Percentiles rank a stretch among this genome's conserved stretches.
Evolutionary conservation across 2,888 invertebrate species (phyloP).

Genomic region (Chelonus formosanus): DNA sequence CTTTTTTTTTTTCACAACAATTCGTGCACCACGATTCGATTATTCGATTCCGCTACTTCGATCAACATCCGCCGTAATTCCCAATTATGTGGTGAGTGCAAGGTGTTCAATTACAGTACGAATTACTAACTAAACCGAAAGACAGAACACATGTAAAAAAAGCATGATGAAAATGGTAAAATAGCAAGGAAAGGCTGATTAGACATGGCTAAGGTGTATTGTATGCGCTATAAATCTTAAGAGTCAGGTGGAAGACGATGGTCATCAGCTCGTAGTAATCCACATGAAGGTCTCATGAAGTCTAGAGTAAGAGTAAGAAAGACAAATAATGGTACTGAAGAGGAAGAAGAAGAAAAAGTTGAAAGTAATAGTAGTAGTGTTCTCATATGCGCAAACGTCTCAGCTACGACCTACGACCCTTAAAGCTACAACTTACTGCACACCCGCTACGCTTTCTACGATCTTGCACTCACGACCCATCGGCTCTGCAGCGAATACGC

Average conservation of each 20-base stretch:
- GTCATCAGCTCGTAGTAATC: slow-evolving; percentile 58
- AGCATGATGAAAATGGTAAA: slow-evolving; percentile 28
- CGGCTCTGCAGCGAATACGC: slow-evolving; percentile 49
- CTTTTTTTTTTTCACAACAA: too few species aligned
- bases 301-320: neutral
- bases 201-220: slow-evolving; percentile 43
- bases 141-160: slow-evolving; percentile 22
- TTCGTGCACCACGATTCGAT: too few species aligned
- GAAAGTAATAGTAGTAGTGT: slow-evolving; percentile 36
- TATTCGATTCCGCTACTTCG: too few species aligned
- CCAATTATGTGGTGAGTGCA: too few species aligned
- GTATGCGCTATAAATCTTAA: slow-evolving; percentile 60
- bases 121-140: neutral
- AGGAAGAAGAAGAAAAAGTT: slow-evolving; percentile 6
- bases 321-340: too few species aligned
- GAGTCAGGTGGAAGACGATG: slow-evolving; percentile 62
- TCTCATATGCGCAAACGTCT: slow-evolving; percentile 58
- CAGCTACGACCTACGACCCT: slow-evolving; percentile 61
- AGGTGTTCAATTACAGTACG: too few species aligned
- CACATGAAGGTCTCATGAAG: slow-evolving; percentile 39
- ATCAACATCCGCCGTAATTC: too few species aligned
- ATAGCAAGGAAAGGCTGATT: slow-evolving; percentile 22
- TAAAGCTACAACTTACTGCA: slow-evolving; percentile 57
- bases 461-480: slow-evolving; percentile 38
- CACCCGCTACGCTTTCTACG: slow-evolving; percentile 51